Evolutionary conservation across 2,888 invertebrate genomes (phyloP).

Genomic region (Resseliella maxima): DNA sequence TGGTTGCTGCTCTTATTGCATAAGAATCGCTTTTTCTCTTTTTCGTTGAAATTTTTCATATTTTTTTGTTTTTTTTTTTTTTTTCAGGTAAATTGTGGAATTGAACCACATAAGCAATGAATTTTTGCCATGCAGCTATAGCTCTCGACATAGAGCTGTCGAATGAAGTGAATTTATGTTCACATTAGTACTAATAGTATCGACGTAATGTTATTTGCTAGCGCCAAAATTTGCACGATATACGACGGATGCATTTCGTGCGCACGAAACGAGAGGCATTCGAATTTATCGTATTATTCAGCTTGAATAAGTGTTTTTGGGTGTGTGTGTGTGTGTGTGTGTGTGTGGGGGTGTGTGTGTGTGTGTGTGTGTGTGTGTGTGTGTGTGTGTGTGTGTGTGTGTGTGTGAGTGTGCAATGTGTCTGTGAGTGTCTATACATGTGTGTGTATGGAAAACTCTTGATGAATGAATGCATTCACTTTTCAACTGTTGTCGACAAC

Average conservation of each 20-base stretch:
- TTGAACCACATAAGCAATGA: conserved; percentile 36
- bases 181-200: conserved; percentile 46
- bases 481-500: not conserved
- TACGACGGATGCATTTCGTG: conserved; percentile 31
- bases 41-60: not conserved
- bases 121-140: not conserved
- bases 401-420: too few relatives aligned
- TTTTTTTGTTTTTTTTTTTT: not conserved
- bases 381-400: too few relatives aligned
- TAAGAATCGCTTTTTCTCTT: not conserved
- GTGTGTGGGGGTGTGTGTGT: not conserved
- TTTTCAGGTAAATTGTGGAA: not conserved
- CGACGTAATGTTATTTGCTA: conserved; percentile 31
- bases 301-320: not conserved
- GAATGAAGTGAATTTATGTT: conserved; percentile 48
- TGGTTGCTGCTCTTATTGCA: not conserved
- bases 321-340: too few relatives aligned
- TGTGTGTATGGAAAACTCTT: not conserved
- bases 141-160: not conserved
- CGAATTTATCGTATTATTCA: not conserved
- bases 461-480: conserved; percentile 10
- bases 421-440: too few relatives aligned
- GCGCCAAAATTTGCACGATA: conserved; percentile 28
- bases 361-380: too few relatives aligned
- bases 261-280: not conserved